Base-by-base conservation (phyloP, 2,888 invertebrate species). In the Drosophila mayaguana region DNA sequence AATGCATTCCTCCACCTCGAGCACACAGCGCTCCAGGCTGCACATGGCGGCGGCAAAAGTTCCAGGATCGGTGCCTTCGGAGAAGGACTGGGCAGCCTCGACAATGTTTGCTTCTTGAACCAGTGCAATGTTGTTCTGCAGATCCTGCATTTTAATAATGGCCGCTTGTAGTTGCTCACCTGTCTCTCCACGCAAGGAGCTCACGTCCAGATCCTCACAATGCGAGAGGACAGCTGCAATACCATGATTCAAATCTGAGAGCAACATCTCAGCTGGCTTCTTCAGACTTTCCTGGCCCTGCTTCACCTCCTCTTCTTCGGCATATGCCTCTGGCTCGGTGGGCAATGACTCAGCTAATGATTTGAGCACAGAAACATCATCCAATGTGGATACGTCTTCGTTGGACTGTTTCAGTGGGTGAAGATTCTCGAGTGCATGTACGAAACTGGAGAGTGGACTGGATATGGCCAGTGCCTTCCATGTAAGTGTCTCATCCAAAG, bases 341-440 rank as follows among this genome's bases (percentile, higher is more conserved):
- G 90, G 85, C 36, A 91, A 55, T 0, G 91, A 90, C 53, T 94
- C 94, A 11, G 94, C 94, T 32, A 93, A 92, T 0, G 95, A 95
- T 91, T 94, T 94, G 18, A 95, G 93, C 18, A 93, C 94, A 2
- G 95, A 95, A 67, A 95, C 92, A 79, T 95, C 95, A 81, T 95
- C 94, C 63, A 92, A 70, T 2, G 92, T 92, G 3, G 92, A 92
- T 3, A 90, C 32, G 54, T 92, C 91, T 51, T 92, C 92, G 11
- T 63, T 60, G 6, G 83, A 77, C 4, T 72, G 75, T 16, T 65
- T 77, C 0, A 55, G 4, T 1, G 81, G 76, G 9, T 84, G 73
- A 3, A 91, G 68, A 22, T 78, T 87, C 56, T 89, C 90, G 3
- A 93, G 72, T 4, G 83, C 90, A 34, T 87, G 83, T 68, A 93